Evolutionary conservation across 2,888 invertebrate genomes (phyloP).

Genomic region (Acheta domesticus): DNA sequence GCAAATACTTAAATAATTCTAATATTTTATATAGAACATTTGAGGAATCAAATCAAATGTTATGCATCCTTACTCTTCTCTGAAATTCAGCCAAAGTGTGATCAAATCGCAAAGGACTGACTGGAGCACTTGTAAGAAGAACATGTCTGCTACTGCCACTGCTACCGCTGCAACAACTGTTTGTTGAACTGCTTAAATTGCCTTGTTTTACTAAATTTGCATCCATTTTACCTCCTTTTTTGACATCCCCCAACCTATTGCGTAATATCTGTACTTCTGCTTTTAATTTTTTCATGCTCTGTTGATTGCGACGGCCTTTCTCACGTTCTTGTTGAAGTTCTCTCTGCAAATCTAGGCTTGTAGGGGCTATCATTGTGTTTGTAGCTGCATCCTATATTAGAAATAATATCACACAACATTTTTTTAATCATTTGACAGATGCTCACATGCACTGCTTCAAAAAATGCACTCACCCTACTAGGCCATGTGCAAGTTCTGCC

Average conservation of each 20-base stretch:
- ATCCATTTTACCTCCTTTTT: conserved; percentile 27
- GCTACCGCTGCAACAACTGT: background rate
- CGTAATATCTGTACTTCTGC: conserved; percentile 28
- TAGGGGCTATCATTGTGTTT: conserved; percentile 27
- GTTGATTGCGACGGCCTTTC: conserved; percentile 31
- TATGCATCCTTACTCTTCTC: conserved; percentile 32
- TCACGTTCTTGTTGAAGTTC: conserved; percentile 35
- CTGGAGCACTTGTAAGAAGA: conserved; percentile 18
- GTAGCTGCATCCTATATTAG: conserved; percentile 33
- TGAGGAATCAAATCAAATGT: background rate
- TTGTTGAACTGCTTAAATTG: conserved; percentile 19
- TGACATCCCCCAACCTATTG: conserved; percentile 27
- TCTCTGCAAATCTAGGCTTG: conserved; percentile 31
- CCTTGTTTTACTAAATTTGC: conserved; percentile 9
- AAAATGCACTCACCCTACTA: conserved; percentile 11
- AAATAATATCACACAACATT: background rate
- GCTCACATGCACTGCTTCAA: background rate
- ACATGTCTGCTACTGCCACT: conserved; percentile 3
- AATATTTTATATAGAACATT: no score
- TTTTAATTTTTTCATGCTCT: conserved; percentile 32
- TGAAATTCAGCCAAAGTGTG: conserved; percentile 28
- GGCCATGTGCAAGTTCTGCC: background rate
- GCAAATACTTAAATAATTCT: no score
- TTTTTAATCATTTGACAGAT: background rate
- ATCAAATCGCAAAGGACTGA: conserved; percentile 30